Percentiles rank a stretch among this genome's conserved stretches.
phyloP scores from a whole-genome alignment of 2,113 vertebrate genomes.

The Scomber scombrus region DNA sequence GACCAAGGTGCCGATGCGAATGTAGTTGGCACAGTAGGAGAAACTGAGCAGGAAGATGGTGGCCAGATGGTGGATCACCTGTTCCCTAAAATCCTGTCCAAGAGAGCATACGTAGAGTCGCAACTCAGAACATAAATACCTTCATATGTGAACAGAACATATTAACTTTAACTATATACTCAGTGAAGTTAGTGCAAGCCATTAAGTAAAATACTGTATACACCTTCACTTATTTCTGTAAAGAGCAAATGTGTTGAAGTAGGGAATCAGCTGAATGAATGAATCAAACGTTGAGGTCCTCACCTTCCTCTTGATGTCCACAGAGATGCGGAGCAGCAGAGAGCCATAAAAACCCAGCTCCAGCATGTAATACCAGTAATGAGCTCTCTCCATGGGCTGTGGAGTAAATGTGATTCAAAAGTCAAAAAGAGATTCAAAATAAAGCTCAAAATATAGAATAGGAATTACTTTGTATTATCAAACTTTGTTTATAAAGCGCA shows the following conservation, averaged over 20 bases:
- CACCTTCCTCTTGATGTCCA: constrained; percentile 94
- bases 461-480: neutral
- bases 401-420: constrained; percentile 8
- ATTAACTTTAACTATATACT: neutral
- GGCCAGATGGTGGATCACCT: constrained; percentile 91
- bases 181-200: neutral
- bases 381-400: constrained; percentile 85
- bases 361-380: constrained; percentile 94
- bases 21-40: constrained; percentile 94
- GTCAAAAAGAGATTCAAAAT: neutral
- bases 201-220: neutral
- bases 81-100: constrained; percentile 92
- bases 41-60: constrained; percentile 91
- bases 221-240: neutral
- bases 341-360: constrained; percentile 93
- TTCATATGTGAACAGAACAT: neutral
- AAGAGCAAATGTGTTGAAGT: neutral
- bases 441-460: neutral
- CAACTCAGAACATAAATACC: constrained; percentile 1
- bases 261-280: neutral
- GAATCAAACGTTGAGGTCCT: constrained; percentile 44
- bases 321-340: constrained; percentile 90
- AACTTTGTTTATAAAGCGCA: no score
- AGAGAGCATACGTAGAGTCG: neutral
- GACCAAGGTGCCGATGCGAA: constrained; percentile 91